Conservation (phyloP, 2,888 invertebrate species). For the Agonopterix subpropinquella region DNA sequence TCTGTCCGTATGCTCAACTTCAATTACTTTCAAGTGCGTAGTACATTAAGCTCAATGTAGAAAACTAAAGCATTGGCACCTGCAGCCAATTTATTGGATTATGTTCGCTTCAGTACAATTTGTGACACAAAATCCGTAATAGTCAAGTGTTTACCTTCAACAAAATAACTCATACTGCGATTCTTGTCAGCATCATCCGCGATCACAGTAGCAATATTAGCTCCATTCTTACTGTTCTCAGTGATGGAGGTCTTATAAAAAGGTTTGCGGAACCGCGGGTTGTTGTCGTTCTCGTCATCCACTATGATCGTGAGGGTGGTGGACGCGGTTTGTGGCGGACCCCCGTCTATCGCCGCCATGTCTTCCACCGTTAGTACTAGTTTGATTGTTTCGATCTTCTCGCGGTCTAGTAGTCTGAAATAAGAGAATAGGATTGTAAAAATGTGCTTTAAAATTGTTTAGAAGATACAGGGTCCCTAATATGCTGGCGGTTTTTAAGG, state of each 20-base stretch:
- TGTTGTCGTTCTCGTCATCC: conserved; percentile 93
- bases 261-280: conserved; percentile 87
- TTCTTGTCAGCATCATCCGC: conserved; percentile 94
- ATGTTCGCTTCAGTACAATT: too few relatives aligned
- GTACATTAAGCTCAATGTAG: too few relatives aligned
- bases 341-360: conserved; percentile 84
- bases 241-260: conserved; percentile 87
- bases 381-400: conserved; percentile 86
- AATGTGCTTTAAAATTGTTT: too few relatives aligned
- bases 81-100: too few relatives aligned
- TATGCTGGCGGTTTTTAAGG: too few relatives aligned
- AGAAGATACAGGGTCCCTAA: too few relatives aligned
- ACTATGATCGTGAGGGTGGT: conserved; percentile 84
- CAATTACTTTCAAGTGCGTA: too few relatives aligned
- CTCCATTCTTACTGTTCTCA: conserved; percentile 92
- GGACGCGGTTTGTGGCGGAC: conserved; percentile 80
- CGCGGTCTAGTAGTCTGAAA: conserved; percentile 83
- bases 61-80: too few relatives aligned
- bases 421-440: not conserved
- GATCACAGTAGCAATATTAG: conserved; percentile 83
- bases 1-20: too few relatives aligned
- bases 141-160: conserved; percentile 74
- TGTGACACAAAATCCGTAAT: too few relatives aligned
- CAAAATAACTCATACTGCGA: conserved; percentile 84
- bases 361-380: conserved; percentile 89